Conservation (phyloP, 2,113 vertebrate genomes). For the Corvus moneduloides region DNA sequence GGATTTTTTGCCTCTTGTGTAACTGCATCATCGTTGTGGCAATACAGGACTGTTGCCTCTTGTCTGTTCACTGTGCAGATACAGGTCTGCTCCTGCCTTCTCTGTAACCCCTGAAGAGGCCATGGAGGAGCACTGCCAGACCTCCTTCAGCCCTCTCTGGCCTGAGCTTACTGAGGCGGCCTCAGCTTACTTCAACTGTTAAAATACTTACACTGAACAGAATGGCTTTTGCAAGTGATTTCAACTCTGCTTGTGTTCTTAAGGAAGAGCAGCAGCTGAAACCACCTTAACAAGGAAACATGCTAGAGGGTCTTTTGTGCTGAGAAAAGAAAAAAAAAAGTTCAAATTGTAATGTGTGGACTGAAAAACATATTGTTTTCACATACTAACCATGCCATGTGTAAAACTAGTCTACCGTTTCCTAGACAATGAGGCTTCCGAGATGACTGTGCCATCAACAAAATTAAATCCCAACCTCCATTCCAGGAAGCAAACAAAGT, state of each 20-base stretch:
- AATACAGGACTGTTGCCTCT: not conserved
- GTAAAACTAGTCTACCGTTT: not conserved
- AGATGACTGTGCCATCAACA: not conserved
- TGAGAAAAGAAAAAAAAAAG: not conserved
- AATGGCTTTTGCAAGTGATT: not conserved
- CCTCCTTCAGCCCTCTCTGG: not conserved
- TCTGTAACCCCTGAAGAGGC: not conserved
- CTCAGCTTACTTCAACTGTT: not conserved
- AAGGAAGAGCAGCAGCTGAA: not conserved
- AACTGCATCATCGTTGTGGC: not conserved
- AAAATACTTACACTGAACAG: not conserved
- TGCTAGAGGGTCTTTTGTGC: not conserved
- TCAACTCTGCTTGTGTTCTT: not conserved
- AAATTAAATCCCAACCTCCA: conserved; percentile 26
- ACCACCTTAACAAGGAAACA: not conserved
- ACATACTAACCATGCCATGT: not conserved
- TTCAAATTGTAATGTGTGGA: not conserved
- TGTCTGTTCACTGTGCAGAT: rapidly evolving
- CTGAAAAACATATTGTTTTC: not conserved
- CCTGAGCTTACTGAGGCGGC: not conserved
- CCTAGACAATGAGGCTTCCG: conserved; percentile 18
- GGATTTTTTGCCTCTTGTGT: not conserved
- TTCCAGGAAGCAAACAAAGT: conserved; percentile 21
- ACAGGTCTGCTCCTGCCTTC: not conserved
- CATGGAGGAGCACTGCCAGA: not conserved